phyloP scores from a whole-genome alignment of 2,113 vertebrate genomes.

The Atrichornis clamosus region DNA sequence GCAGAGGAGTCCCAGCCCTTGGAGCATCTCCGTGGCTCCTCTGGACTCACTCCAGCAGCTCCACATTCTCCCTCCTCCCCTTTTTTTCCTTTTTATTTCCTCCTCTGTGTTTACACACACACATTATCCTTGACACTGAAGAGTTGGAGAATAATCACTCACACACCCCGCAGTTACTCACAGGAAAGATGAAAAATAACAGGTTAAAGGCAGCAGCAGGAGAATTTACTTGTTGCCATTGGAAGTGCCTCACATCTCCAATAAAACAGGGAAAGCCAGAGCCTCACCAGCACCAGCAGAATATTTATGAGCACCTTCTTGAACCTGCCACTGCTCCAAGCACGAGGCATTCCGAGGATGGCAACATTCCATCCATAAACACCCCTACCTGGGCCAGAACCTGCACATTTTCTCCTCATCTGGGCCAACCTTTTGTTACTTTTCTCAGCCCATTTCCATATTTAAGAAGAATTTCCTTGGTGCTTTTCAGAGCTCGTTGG shows the following conservation, averaged over 20 bases:
- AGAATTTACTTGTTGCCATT: background rate
- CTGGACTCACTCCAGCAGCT: background rate
- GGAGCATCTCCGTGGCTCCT: background rate
- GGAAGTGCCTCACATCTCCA: background rate
- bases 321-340: background rate
- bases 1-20: background rate
- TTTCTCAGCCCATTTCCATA: background rate
- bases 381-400: background rate
- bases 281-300: background rate
- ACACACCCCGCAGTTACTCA: background rate
- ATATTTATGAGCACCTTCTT: background rate
- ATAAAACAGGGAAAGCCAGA: background rate
- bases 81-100: background rate
- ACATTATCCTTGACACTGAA: background rate
- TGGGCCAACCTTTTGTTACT: background rate
- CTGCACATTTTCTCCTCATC: background rate
- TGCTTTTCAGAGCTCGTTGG: background rate
- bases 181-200: background rate
- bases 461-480: background rate
- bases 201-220: background rate
- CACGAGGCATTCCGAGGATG: fast-evolving
- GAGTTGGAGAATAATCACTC: background rate
- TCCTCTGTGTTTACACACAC: background rate
- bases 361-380: background rate
- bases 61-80: background rate